phyloP scores from a whole-genome alignment of 2,113 vertebrate species.

The Corythaixoides concolor region DNA sequence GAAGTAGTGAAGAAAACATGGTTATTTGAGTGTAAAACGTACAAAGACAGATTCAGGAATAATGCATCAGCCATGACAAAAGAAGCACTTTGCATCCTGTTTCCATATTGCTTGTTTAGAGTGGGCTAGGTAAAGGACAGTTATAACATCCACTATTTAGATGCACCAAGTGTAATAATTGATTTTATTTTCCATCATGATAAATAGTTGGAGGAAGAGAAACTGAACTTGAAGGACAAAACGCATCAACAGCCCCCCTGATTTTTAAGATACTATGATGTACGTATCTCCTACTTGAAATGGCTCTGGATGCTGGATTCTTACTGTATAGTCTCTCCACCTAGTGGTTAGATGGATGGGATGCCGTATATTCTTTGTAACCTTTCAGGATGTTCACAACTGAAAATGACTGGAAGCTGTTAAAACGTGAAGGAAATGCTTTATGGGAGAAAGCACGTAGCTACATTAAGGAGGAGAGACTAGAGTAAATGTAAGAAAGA shows the following conservation, averaged over 20 bases:
- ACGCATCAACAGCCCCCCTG: not conserved
- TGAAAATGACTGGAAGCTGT: not conserved
- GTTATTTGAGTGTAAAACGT: not conserved
- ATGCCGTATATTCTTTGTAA: not conserved
- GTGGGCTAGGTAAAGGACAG: not conserved
- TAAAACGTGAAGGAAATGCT: not conserved
- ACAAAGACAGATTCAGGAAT: not conserved
- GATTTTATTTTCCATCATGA: not conserved
- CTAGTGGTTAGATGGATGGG: not conserved
- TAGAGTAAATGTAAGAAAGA: not conserved
- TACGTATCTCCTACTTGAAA: not conserved
- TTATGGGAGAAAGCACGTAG: not conserved
- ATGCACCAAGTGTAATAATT: not conserved
- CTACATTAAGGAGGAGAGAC: not conserved
- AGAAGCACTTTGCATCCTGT: not conserved
- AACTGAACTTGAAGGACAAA: not conserved
- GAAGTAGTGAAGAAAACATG: not conserved
- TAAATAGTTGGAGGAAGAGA: not conserved
- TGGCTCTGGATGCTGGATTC: not conserved
- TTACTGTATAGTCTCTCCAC: not conserved
- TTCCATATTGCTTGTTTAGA: not conserved
- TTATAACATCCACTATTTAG: not conserved
- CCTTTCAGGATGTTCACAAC: not conserved
- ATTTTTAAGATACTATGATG: not conserved
- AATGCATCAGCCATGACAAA: not conserved